Evolutionary conservation across 1,140 invertebrate species (phyloP).

Genomic region (Philotrypesis tridentata): DNA sequence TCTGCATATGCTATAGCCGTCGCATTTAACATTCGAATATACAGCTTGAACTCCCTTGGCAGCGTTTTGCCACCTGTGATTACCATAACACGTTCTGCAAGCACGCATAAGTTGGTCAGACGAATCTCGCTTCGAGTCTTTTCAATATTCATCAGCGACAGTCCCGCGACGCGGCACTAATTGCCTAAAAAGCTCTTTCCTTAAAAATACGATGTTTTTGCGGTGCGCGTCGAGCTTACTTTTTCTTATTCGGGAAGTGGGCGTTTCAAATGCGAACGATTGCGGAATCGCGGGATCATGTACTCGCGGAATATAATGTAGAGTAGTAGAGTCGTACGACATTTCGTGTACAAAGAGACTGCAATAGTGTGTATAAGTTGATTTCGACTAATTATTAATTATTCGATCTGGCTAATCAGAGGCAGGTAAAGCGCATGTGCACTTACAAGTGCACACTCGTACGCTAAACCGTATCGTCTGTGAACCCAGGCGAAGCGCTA

Average conservation of each 20-base stretch:
- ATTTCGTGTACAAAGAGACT: background rate
- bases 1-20: too few relatives aligned
- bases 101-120: background rate
- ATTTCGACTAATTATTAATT: too few relatives aligned
- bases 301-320: background rate
- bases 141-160: constrained; percentile 27
- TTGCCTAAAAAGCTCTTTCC: background rate
- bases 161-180: background rate
- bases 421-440: too few relatives aligned
- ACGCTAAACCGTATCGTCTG: background rate
- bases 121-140: background rate
- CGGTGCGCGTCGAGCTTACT: background rate
- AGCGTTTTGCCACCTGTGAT: background rate
- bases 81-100: background rate
- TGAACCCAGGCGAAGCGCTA: background rate
- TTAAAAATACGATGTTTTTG: background rate
- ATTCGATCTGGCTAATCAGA: too few relatives aligned
- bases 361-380: background rate
- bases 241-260: background rate
- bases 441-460: too few relatives aligned
- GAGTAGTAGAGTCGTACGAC: background rate
- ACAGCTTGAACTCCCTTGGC: background rate
- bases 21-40: too few relatives aligned
- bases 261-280: background rate
- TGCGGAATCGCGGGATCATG: background rate